Base-by-base conservation (phyloP, 1,140 invertebrate species). In the Steinernema feltiae region DNA sequence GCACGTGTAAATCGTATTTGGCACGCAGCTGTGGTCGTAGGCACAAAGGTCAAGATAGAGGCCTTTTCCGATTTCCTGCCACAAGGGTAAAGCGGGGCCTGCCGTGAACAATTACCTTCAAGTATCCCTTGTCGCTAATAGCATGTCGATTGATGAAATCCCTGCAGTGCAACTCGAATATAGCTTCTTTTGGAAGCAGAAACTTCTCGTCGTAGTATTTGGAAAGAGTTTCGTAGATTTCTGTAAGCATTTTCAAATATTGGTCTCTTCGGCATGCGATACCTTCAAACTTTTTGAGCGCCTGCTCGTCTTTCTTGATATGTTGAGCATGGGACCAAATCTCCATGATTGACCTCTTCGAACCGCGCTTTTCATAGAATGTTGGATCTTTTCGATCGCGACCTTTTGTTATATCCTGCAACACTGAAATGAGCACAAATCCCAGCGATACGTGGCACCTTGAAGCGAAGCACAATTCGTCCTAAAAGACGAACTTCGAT, bases 21-120 rank as follows among this genome's bases (percentile, higher is more conserved):
- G 84, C 32, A 76, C 53, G 76, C 84, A 85, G 30, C 78, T 80
- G 73, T 85, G 84, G 74, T 85, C 85, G 41, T 85, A 85, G 0
- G 81, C 77, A 74, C 84, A 86, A 1, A 85, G 74, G 75, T 85
- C 84, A 48, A 86, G 74, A 71, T 86, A 85, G 1, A 85, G 75
- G n/a, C 84, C 84, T 69, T 85, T 85, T 70, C 84, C 84, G 72
- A 85, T 86, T 83, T 85, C 84, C 76, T 86, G 70, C n/a, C n/a
- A n/a, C n/a, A n/a, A n/a, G n/a, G n/a, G n/a, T 21, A 75, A 79
- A 30, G n/a, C 74, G 7, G 18, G 24, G 48, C 17, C 24, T 63
- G 53, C 24, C 15, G 2, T 7, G 53, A 7, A 3, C 24, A 27
- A 15, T 77, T 71, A 83, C 83, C 69, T 84, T 85, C 32, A 82